phyloP scores from a whole-genome alignment of 2,888 invertebrate genomes.

The Thyatira batis region DNA sequence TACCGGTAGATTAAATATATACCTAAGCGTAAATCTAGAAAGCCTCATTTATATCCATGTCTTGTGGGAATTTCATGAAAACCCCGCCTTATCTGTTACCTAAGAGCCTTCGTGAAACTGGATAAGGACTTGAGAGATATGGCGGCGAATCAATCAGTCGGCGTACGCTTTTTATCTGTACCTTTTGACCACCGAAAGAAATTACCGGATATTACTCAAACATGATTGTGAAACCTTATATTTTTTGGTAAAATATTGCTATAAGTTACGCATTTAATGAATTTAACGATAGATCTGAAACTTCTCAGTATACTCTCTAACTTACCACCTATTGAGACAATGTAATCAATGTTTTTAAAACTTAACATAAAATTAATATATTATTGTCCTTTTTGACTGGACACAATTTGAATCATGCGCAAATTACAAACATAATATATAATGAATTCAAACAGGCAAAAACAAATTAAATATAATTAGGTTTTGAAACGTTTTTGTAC shows the following conservation, averaged over 20 bases:
- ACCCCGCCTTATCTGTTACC: background rate
- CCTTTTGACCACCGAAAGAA: constrained; percentile 3
- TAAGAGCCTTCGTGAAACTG: background rate
- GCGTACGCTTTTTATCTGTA: constrained; percentile 1
- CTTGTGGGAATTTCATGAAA: background rate
- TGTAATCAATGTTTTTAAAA: too few relatives aligned
- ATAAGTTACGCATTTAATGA: too few relatives aligned
- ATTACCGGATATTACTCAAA: background rate
- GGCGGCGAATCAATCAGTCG: background rate
- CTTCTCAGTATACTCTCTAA: too few relatives aligned
- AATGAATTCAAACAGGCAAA: too few relatives aligned
- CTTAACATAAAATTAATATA: too few relatives aligned
- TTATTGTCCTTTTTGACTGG: too few relatives aligned
- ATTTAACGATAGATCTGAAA: too few relatives aligned
- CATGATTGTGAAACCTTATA: background rate
- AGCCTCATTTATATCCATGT: constrained; percentile 2
- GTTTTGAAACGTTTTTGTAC: background rate
- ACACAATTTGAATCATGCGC: too few relatives aligned
- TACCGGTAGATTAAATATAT: constrained; percentile 2
- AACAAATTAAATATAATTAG: too few relatives aligned
- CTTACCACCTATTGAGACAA: too few relatives aligned
- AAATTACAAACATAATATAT: too few relatives aligned
- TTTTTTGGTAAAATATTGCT: too few relatives aligned
- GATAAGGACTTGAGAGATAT: constrained; percentile 2
- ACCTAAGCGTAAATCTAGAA: background rate